phyloP scores from a whole-genome alignment of 1,140 invertebrate species.

The Schmidtea mediterranea region DNA sequence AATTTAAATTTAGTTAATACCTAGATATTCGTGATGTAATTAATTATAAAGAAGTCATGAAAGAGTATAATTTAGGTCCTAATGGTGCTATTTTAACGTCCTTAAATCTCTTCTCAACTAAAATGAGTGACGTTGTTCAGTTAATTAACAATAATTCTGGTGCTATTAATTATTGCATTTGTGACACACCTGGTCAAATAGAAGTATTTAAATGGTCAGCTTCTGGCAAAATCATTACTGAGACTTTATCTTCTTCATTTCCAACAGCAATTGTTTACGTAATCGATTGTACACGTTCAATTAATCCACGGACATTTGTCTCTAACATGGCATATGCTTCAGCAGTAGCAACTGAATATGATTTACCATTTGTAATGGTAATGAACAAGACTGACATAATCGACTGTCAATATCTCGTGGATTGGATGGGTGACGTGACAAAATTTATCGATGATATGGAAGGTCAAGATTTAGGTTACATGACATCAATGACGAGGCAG shows the following conservation, averaged over 20 bases:
- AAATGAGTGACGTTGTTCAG: constrained; percentile 59
- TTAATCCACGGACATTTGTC: constrained; percentile 87
- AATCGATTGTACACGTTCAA: constrained; percentile 64
- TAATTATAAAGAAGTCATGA: constrained; percentile 96
- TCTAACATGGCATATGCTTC: constrained; percentile 98
- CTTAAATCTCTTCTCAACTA: constrained; percentile 81
- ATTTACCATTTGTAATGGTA: too few relatives aligned
- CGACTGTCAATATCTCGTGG: too few relatives aligned
- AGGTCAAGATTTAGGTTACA: too few relatives aligned
- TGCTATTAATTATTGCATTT: constrained; percentile 42
- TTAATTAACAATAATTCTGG: constrained; percentile 43
- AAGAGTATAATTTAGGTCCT: constrained; percentile 67
- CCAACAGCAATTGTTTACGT: constrained; percentile 83
- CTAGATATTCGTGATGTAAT: constrained; percentile 85
- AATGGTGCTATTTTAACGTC: constrained; percentile 93
- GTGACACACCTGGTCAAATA: constrained; percentile 95
- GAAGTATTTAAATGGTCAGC: constrained; percentile 99
- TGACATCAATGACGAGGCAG: background rate
- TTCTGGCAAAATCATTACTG: constrained; percentile 82
- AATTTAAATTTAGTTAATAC: too few relatives aligned
- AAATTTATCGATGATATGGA: too few relatives aligned
- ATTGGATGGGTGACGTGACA: too few relatives aligned
- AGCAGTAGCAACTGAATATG: too few relatives aligned
- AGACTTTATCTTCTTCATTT: constrained; percentile 61
- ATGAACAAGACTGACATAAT: too few relatives aligned